Percentiles rank a stretch among this genome's conserved stretches.
phyloP scores from a whole-genome alignment of 2,888 invertebrate genomes.

The Odontomyia ornata region DNA sequence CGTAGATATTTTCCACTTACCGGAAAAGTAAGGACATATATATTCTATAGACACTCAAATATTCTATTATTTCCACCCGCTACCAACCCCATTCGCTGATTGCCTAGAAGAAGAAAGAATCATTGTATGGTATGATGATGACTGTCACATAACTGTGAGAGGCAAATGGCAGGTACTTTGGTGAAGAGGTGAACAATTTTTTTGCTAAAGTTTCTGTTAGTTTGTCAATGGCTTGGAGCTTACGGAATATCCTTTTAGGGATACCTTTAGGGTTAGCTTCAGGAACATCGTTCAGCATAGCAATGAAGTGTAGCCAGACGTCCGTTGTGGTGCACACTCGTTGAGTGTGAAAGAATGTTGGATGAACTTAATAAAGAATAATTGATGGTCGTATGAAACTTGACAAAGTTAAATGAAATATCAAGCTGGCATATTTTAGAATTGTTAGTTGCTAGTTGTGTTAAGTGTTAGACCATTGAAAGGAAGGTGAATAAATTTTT shows the following conservation, averaged over 20 bases:
- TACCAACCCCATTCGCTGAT: too few species aligned
- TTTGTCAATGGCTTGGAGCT: not conserved
- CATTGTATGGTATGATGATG: too few species aligned
- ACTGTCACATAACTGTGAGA: too few species aligned
- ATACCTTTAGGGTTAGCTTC: not conserved
- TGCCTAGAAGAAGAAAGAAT: too few species aligned
- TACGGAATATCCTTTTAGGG: not conserved
- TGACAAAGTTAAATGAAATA: conserved; percentile 21
- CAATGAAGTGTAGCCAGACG: not conserved
- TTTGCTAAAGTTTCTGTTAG: not conserved
- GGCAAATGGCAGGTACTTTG: not conserved
- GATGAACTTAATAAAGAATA: conserved; percentile 12
- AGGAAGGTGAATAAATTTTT: too few species aligned
- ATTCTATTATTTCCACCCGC: not conserved
- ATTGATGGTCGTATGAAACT: conserved; percentile 12
- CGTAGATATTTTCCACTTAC: too few species aligned
- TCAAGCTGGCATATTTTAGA: not conserved
- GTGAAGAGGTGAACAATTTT: conserved; percentile 5
- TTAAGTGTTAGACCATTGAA: too few species aligned
- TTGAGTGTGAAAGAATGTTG: not conserved
- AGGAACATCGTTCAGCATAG: not conserved
- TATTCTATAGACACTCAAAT: not conserved
- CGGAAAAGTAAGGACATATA: too few species aligned
- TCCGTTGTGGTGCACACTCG: not conserved
- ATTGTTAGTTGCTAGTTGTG: too few species aligned